Evolutionary conservation across 2,797 vertebrate genomes (phyloP).

Genomic region (Danio jaintianensis): DNA sequence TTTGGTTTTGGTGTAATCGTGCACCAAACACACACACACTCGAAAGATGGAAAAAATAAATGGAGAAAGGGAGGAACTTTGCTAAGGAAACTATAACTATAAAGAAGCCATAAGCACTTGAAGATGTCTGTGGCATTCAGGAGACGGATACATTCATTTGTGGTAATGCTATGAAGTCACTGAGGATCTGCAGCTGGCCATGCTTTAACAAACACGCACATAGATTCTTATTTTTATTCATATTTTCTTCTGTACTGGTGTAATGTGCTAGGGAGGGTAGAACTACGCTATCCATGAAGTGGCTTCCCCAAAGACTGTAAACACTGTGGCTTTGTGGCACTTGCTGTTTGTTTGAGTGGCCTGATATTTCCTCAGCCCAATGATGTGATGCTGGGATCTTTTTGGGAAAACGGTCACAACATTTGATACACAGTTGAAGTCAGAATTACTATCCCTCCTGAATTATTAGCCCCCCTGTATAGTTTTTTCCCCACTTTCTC

Average conservation of each 20-base stretch:
- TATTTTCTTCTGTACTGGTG: background rate
- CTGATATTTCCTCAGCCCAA: slow-evolving; percentile 25
- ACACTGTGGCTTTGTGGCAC: slow-evolving; percentile 25
- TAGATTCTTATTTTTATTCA: slow-evolving; percentile 10
- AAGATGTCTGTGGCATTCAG: slow-evolving; percentile 48
- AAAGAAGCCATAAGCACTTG: slow-evolving; percentile 47
- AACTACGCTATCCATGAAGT: background rate
- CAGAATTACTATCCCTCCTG: background rate
- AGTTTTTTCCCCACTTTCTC: too few species aligned
- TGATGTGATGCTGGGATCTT: background rate
- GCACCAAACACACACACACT: slow-evolving; percentile 23
- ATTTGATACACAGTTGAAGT: background rate
- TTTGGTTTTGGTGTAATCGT: slow-evolving; percentile 36
- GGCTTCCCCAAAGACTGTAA: slow-evolving; percentile 1
- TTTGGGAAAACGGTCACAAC: background rate
- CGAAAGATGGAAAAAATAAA: slow-evolving; percentile 25
- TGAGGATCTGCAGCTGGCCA: slow-evolving; percentile 42
- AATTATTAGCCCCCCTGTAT: too few species aligned
- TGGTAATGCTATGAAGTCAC: slow-evolving; percentile 33
- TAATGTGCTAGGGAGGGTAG: background rate
- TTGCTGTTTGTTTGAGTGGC: slow-evolving; percentile 38
- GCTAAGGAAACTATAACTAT: slow-evolving; percentile 63
- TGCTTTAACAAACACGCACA: slow-evolving; percentile 25
- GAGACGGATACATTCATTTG: slow-evolving; percentile 42
- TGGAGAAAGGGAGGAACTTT: slow-evolving; percentile 24